A percentile compares a stretch with the other conserved stretches of the same genome.
Conservation (phyloP, 2,113 vertebrate genomes). For the Nicator chloris region DNA sequence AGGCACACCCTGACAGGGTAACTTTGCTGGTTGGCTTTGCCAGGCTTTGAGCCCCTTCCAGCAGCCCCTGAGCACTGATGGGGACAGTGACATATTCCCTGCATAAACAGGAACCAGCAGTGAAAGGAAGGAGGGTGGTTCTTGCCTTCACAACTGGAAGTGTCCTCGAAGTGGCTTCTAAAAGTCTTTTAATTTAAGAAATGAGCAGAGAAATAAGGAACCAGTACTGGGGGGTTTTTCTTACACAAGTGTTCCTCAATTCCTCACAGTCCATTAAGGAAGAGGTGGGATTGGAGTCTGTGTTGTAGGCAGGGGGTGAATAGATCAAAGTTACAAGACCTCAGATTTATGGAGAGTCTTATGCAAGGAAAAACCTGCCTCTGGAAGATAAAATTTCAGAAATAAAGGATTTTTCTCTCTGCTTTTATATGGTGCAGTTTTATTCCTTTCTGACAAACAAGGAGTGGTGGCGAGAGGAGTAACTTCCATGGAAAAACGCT, state of each 20-base stretch:
- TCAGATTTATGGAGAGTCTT: neutral
- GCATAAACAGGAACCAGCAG: fast-evolving
- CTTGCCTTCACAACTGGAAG: neutral
- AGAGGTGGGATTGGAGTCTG: neutral
- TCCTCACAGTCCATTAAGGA: neutral
- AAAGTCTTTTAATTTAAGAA: neutral
- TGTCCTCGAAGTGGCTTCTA: neutral
- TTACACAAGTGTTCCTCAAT: fast-evolving
- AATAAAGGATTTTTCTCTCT: neutral
- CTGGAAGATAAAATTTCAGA: neutral
- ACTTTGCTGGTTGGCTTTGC: neutral
- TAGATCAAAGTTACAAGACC: neutral
- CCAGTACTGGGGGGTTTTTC: fast-evolving
- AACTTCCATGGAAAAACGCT: neutral
- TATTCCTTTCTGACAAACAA: neutral
- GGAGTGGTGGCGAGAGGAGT: fast-evolving
- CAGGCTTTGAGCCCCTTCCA: neutral
- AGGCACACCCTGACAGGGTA: neutral
- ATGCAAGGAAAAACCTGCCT: neutral
- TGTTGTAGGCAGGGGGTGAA: neutral
- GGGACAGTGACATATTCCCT: neutral
- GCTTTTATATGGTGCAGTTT: neutral
- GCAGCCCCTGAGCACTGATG: neutral
- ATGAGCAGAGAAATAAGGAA: neutral
- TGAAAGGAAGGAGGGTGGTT: neutral